phyloP scores from a whole-genome alignment of 2,797 vertebrate species.

The Pseudotriccus pelzelni region DNA sequence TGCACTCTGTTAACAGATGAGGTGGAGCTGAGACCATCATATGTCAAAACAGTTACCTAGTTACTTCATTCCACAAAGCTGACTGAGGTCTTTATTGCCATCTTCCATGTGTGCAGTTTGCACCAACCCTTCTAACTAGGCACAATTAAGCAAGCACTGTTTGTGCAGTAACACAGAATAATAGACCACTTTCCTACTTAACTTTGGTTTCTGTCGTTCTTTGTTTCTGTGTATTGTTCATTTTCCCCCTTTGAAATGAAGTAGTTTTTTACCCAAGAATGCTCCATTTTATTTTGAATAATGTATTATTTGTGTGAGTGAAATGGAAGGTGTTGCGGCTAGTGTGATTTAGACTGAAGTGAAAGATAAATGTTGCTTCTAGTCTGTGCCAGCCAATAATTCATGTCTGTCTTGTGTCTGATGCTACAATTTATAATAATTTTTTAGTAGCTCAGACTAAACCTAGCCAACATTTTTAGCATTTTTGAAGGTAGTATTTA shows the following conservation, averaged over 20 bases:
- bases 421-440: conserved; percentile 73
- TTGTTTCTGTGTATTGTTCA: conserved; percentile 80
- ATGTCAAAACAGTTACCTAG: conserved; percentile 86
- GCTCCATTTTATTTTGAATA: conserved; percentile 79
- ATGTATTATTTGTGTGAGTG: conserved; percentile 81
- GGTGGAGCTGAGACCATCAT: conserved; percentile 88
- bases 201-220: conserved; percentile 75
- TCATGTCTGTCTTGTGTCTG: conserved; percentile 80
- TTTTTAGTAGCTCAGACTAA: conserved; percentile 78
- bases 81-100: conserved; percentile 90
- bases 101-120: conserved; percentile 89
- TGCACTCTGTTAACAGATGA: conserved; percentile 89
- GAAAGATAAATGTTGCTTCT: conserved; percentile 80
- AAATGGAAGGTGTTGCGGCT: conserved; percentile 85
- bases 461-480: conserved; percentile 80
- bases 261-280: conserved; percentile 81
- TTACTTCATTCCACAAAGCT: conserved; percentile 92
- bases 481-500: conserved; percentile 80
- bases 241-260: conserved; percentile 77
- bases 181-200: conserved; percentile 84
- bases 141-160: conserved; percentile 88
- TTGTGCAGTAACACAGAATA: conserved; percentile 87
- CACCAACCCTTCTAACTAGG: conserved; percentile 89
- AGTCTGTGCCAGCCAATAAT: conserved; percentile 78
- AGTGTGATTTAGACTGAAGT: conserved; percentile 80